A percentile compares a stretch with the other conserved stretches of the same genome.
Evolutionary conservation across 2,888 invertebrate genomes (phyloP).

Genomic region (Heliconius hortense): DNA sequence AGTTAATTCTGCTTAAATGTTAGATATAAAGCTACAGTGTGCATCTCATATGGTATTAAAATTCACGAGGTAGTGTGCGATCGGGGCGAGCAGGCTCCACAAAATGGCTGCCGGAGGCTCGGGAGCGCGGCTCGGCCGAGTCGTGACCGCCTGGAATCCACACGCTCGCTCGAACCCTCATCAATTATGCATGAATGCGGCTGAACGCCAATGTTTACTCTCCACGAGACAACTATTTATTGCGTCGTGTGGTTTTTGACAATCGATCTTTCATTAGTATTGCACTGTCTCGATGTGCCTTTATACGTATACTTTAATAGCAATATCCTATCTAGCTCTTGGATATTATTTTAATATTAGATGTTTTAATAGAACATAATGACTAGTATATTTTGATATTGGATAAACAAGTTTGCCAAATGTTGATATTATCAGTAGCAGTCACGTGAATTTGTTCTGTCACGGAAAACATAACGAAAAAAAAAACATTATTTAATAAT

Average conservation of each 20-base stretch:
- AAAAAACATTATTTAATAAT: background rate
- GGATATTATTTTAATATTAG: background rate
- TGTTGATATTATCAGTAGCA: background rate
- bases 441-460: background rate
- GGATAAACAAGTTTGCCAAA: background rate
- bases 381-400: background rate
- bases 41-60: slow-evolving; percentile 68
- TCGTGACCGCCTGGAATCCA: slow-evolving; percentile 80
- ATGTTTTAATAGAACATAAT: background rate
- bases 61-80: slow-evolving; percentile 65
- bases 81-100: slow-evolving; percentile 70
- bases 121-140: slow-evolving; percentile 65
- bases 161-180: slow-evolving; percentile 75
- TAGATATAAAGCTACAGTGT: slow-evolving; percentile 39
- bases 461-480: no score
- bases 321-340: background rate
- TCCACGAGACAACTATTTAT: slow-evolving; percentile 79
- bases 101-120: slow-evolving; percentile 78
- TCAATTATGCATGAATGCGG: slow-evolving; percentile 82
- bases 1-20: slow-evolving; percentile 2
- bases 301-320: background rate
- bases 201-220: slow-evolving; percentile 78
- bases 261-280: slow-evolving; percentile 43
- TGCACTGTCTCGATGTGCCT: slow-evolving; percentile 28
- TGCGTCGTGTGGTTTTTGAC: slow-evolving; percentile 79